A percentile compares a stretch with the other conserved stretches of the same genome.
Conservation (phyloP, 1,140 invertebrate species). For the Archegozetes longisetosus region DNA sequence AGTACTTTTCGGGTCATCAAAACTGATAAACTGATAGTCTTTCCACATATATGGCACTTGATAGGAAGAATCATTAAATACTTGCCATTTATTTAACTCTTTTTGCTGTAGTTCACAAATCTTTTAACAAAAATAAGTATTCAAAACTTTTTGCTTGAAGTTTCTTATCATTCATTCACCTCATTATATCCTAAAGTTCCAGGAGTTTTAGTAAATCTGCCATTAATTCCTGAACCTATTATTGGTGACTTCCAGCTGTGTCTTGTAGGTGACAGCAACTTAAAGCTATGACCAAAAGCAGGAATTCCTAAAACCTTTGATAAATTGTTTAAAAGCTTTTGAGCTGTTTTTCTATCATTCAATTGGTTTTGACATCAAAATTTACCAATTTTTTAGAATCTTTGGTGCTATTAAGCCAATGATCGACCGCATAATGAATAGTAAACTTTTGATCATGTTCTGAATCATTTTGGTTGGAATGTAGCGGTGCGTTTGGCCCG, state of each 20-base stretch:
- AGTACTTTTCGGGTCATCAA: slow-evolving; percentile 43
- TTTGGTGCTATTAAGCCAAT: slow-evolving; percentile 37
- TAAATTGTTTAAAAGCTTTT: too few relatives aligned
- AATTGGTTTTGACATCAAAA: too few relatives aligned
- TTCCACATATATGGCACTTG: slow-evolving; percentile 45
- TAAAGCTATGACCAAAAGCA: slow-evolving; percentile 48
- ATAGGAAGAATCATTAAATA: slow-evolving; percentile 27
- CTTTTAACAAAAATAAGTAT: slow-evolving; percentile 13
- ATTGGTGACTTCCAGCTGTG: slow-evolving; percentile 64
- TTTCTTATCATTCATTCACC: too few relatives aligned
- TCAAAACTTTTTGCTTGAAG: too few relatives aligned
- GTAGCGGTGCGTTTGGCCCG: slow-evolving; percentile 33
- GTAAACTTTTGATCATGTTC: not conserved
- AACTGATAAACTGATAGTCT: slow-evolving; percentile 52
- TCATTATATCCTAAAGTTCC: not conserved
- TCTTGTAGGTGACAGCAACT: slow-evolving; percentile 44
- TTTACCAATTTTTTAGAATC: slow-evolving; percentile 41
- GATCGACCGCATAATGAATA: slow-evolving; percentile 24
- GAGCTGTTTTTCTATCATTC: too few relatives aligned
- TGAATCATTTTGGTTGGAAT: not conserved
- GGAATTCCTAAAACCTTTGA: slow-evolving; percentile 41
- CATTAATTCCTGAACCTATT: slow-evolving; percentile 64
- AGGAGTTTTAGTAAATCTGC: not conserved
- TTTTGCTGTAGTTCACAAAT: slow-evolving; percentile 14
- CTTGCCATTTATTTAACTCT: slow-evolving; percentile 2